These are phyloP conservation scores for Antedon mediterranea DNA, from an alignment of 53 echinoderm and acorn worm species.

Conservation along the genomic window DNA sequence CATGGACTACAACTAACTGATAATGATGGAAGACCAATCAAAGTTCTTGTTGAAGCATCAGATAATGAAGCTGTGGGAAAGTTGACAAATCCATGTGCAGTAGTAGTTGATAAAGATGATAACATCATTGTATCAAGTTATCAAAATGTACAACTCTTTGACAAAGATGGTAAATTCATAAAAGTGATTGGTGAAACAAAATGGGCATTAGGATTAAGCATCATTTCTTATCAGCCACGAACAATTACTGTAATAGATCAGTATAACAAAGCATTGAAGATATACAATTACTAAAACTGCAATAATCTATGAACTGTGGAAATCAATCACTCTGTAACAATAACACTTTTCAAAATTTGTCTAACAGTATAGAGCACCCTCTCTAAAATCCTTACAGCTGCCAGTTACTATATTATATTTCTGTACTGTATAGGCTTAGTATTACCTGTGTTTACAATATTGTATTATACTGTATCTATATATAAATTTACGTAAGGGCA, in stretches of 20 bases:
- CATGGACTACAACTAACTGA: neutral
- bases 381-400: no score
- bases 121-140: neutral
- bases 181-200: neutral
- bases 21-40: neutral
- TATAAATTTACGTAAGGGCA: no score
- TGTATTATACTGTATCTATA: no score
- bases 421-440: no score
- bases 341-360: no score
- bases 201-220: neutral
- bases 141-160: neutral
- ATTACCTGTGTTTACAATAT: no score
- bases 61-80: neutral
- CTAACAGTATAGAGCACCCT: no score
- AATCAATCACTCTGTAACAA: no score
- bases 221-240: neutral
- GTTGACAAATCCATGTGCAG: neutral
- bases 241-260: neutral
- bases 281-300: neutral
- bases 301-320: no score
- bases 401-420: no score
- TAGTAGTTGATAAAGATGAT: neutral
- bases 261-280: neutral
- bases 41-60: neutral
- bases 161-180: neutral